Conservation (phyloP, 2,797 vertebrate genomes). For the Erethizon dorsatum region DNA sequence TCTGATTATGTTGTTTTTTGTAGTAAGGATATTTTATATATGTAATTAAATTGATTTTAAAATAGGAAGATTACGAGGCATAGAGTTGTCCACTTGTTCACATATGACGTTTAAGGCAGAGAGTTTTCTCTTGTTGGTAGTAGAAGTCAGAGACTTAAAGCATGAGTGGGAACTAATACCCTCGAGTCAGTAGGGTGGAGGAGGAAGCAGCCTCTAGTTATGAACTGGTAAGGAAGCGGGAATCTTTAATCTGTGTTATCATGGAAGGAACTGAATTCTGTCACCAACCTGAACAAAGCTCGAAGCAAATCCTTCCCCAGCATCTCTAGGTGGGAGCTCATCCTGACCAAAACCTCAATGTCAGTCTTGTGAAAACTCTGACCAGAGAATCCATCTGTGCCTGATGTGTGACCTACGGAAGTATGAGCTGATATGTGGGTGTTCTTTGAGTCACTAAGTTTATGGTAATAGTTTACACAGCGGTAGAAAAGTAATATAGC, state of each 20-base stretch:
- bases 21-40: background rate
- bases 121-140: background rate
- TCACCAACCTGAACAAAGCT: background rate
- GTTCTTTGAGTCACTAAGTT: background rate
- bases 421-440: background rate
- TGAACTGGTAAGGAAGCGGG: background rate
- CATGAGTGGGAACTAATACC: background rate
- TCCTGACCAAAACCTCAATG: background rate
- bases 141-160: background rate
- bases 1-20: background rate
- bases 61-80: background rate
- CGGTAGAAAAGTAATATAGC: conserved; percentile 37
- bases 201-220: background rate
- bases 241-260: background rate
- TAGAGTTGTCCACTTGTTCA: background rate
- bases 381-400: background rate
- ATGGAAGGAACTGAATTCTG: background rate
- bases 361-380: background rate
- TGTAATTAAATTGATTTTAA: background rate
- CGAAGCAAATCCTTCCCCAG: background rate
- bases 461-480: background rate
- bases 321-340: background rate
- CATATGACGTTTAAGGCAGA: background rate
- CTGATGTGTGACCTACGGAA: background rate
- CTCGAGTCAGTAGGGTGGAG: background rate